Percentiles rank a stretch among this genome's conserved stretches.
Conservation (phyloP, 2,797 vertebrate species). For the Bradypodion ventrale region DNA sequence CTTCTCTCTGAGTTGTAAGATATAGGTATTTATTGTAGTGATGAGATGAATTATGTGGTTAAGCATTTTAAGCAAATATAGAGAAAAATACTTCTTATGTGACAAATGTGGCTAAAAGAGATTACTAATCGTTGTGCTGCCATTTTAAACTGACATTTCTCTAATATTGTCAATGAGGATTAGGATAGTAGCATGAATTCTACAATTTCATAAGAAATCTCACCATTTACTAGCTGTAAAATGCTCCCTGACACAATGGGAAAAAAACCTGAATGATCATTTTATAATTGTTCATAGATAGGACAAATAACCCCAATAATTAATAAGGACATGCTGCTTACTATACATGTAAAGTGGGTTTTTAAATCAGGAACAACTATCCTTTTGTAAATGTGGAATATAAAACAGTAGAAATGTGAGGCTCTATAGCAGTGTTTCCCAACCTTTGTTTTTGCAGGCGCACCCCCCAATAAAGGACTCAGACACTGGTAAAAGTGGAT, state of each 20-base stretch:
- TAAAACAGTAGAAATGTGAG: neutral
- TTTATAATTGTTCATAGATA: neutral
- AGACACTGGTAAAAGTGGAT: no score
- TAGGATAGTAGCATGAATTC: slow-evolving; percentile 6
- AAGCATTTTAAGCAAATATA: neutral
- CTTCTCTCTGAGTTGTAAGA: neutral
- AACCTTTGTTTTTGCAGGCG: no score
- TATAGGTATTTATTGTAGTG: neutral
- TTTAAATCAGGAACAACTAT: neutral
- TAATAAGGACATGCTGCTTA: neutral
- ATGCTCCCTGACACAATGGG: neutral
- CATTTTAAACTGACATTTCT: slow-evolving; percentile 3
- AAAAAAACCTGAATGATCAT: neutral
- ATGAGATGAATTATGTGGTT: neutral
- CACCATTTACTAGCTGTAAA: neutral
- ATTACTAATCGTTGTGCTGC: neutral
- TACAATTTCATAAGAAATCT: slow-evolving; percentile 10
- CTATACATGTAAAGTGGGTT: no score
- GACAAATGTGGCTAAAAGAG: slow-evolving; percentile 1
- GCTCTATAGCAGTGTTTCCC: no score
- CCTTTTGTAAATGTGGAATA: neutral
- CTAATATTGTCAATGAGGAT: slow-evolving; percentile 15
- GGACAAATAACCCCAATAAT: neutral
- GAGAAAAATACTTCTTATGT: slow-evolving; percentile 9
- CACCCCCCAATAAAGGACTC: no score